phyloP scores from a whole-genome alignment of 2,113 vertebrate genomes.

The Tinamus guttatus region DNA sequence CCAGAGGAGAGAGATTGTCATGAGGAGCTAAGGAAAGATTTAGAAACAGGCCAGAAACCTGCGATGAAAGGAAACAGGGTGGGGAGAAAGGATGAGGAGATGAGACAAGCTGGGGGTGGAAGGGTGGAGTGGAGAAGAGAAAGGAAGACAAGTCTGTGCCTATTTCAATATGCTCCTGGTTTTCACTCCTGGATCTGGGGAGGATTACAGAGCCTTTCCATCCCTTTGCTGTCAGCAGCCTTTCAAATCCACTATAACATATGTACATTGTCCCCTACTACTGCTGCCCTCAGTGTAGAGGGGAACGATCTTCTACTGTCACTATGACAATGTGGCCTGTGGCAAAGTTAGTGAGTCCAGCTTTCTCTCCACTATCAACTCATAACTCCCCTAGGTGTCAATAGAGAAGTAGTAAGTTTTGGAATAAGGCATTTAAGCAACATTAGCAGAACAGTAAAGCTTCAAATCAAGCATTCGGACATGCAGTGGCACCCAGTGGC shows the following conservation, averaged over 20 bases:
- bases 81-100: conserved; percentile 45
- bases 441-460: neutral
- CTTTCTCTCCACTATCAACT: neutral
- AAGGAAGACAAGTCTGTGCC: conserved; percentile 59
- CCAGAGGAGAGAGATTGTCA: conserved; percentile 14
- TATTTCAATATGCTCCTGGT: conserved; percentile 53
- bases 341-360: neutral
- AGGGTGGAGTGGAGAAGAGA: conserved; percentile 51
- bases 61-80: conserved; percentile 56
- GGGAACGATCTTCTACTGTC: neutral
- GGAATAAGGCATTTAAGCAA: neutral
- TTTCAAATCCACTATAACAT: neutral
- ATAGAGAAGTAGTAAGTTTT: neutral
- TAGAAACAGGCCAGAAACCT: conserved; percentile 60
- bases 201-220: conserved; percentile 40
- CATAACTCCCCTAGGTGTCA: neutral
- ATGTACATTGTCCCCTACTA: neutral
- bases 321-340: neutral
- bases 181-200: neutral
- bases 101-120: conserved; percentile 50
- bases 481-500: neutral
- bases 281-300: rapidly evolving
- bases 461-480: neutral
- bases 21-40: conserved; percentile 37
- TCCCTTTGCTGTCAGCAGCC: neutral